These are phyloP conservation scores for Oreochromis aureus DNA, from an alignment of 2,113 vertebrate genomes.

Conservation along the genomic window DNA sequence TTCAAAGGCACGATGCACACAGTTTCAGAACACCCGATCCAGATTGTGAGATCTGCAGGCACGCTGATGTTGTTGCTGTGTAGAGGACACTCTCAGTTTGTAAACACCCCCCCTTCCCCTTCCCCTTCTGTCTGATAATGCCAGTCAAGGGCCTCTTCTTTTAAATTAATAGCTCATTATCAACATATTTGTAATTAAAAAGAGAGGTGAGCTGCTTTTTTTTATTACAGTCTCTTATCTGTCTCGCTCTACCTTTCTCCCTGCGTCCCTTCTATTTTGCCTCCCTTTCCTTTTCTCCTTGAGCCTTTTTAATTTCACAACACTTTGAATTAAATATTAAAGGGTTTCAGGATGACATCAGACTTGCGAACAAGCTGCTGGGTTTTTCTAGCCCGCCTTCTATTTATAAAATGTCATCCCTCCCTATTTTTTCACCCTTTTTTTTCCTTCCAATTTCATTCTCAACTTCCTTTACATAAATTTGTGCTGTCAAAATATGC, in stretches of 20 bases:
- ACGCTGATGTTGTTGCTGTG: background rate
- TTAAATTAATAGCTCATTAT: constrained; percentile 35
- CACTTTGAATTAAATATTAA: constrained; percentile 70
- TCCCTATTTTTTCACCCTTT: background rate
- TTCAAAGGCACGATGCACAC: background rate
- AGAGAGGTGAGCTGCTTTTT: constrained; percentile 9
- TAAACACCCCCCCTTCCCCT: background rate
- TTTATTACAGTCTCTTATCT: background rate
- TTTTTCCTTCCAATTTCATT: background rate
- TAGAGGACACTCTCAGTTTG: background rate
- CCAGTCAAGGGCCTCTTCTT: constrained; percentile 24
- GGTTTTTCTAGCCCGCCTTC: constrained; percentile 14
- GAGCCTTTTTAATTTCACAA: constrained; percentile 64
- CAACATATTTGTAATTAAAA: constrained; percentile 41
- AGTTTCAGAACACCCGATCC: background rate
- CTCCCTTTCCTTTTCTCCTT: constrained; percentile 22
- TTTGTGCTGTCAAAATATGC: background rate
- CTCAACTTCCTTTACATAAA: background rate
- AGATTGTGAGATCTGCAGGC: background rate
- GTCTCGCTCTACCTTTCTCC: background rate
- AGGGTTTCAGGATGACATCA: constrained; percentile 59
- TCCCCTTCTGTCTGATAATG: background rate
- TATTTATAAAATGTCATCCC: background rate
- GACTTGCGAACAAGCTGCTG: constrained; percentile 55
- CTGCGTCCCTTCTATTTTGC: background rate